Conservation (phyloP, 2,888 invertebrate species). For the Apodemia mormo region DNA sequence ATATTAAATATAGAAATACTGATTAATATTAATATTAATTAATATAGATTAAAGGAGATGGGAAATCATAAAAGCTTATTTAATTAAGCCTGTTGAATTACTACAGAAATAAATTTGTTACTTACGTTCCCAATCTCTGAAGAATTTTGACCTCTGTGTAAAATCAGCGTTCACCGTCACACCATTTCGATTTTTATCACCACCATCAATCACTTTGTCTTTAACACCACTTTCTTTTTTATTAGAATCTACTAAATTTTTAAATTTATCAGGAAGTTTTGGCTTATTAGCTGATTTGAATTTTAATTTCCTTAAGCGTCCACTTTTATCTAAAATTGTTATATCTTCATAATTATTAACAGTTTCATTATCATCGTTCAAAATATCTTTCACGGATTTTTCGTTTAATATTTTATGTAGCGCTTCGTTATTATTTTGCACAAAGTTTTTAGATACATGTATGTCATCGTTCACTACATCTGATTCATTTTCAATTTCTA, state of each 20-base stretch:
- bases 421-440: conserved; percentile 45
- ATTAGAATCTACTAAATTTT: conserved; percentile 41
- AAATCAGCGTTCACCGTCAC: conserved; percentile 30
- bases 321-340: conserved; percentile 60
- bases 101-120: conserved; percentile 43
- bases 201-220: conserved; percentile 37
- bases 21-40: too few species aligned
- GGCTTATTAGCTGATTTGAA: conserved; percentile 52
- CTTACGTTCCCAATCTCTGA: conserved; percentile 87
- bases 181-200: conserved; percentile 36
- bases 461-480: conserved; percentile 48
- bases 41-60: too few species aligned
- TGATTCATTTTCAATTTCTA: conserved; percentile 40
- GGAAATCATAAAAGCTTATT: too few species aligned
- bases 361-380: conserved; percentile 36
- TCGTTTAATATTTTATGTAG: conserved; percentile 52
- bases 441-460: conserved; percentile 51
- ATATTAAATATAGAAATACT: too few species aligned
- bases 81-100: neutral
- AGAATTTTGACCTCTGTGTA: conserved; percentile 81
- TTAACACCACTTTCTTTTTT: conserved; percentile 36
- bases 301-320: conserved; percentile 64
- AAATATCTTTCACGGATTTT: conserved; percentile 49
- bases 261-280: conserved; percentile 43
- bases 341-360: conserved; percentile 68